A percentile compares a stretch with the other conserved stretches of the same genome.
Evolutionary conservation across 92 coral and sea anemone species (phyloP).

Genomic region (Heliopora coerulea): DNA sequence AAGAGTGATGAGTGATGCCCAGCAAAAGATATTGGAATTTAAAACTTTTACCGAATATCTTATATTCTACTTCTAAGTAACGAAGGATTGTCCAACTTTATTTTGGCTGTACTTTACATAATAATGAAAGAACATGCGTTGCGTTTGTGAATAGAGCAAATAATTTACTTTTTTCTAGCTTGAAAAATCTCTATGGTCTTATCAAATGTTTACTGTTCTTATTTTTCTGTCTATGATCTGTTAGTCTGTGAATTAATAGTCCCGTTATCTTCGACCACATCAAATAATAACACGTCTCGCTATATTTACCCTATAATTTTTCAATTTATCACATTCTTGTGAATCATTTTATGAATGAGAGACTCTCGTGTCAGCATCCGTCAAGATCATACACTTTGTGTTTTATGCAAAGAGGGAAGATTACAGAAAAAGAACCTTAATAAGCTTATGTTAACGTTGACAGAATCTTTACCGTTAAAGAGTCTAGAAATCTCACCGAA

Average conservation of each 20-base stretch:
- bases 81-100: no score
- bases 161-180: no score
- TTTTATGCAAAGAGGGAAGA: constrained; percentile 10
- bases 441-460: constrained; percentile 24
- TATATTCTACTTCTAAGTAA: no score
- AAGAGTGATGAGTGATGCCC: constrained; percentile 17
- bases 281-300: constrained; percentile 32
- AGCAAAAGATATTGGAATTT: neutral
- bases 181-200: no score
- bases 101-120: constrained; percentile 1
- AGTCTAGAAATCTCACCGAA: no score
- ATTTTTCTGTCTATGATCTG: constrained; percentile 15
- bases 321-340: constrained; percentile 24
- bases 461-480: constrained; percentile 11
- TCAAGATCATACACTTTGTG: constrained; percentile 25
- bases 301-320: constrained; percentile 33
- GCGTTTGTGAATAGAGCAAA: no score
- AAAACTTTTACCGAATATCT: neutral
- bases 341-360: constrained; percentile 21
- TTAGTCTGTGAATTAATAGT: constrained; percentile 31
- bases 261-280: constrained; percentile 23
- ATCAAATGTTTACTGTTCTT: constrained; percentile 1
- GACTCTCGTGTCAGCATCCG: constrained; percentile 31
- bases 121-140: neutral
- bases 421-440: constrained; percentile 17